Conservation (phyloP, 2,797 vertebrate species). For the Cossypha caffra region DNA sequence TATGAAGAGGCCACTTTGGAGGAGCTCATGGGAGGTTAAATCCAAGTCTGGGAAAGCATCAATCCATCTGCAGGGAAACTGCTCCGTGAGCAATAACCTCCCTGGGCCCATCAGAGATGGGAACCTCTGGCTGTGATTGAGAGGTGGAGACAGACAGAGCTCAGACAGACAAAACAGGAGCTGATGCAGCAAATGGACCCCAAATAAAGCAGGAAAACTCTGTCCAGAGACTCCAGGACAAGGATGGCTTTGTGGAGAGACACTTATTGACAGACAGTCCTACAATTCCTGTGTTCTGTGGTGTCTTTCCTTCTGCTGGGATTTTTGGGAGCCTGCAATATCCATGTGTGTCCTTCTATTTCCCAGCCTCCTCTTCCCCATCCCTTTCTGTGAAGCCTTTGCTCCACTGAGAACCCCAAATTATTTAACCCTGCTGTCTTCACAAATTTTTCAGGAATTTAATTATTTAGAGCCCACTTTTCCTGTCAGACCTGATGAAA, state of each 20-base stretch:
- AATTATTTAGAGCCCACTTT: neutral
- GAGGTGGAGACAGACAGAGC: conserved; percentile 3
- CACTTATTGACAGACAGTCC: neutral
- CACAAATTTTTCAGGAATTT: neutral
- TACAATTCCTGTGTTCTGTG: neutral
- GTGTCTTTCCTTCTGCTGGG: neutral
- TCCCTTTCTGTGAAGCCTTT: neutral
- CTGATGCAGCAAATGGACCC: conserved; percentile 1
- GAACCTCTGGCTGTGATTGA: conserved; percentile 4
- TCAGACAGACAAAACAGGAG: neutral
- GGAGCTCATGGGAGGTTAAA: neutral
- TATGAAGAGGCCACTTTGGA: neutral
- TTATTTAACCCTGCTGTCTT: neutral
- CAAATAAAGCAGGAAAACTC: neutral
- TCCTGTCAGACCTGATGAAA: neutral
- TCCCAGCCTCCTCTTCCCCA: neutral
- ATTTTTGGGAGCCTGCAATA: neutral
- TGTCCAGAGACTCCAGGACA: neutral
- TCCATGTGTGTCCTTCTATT: neutral
- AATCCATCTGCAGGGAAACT: conserved; percentile 20
- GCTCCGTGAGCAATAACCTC: conserved; percentile 37
- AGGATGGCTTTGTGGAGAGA: neutral
- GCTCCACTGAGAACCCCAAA: fast-evolving
- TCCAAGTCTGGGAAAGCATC: neutral
- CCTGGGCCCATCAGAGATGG: neutral